Base-by-base conservation (phyloP, 2,113 vertebrate species). In the Austrofundulus limnaeus region DNA sequence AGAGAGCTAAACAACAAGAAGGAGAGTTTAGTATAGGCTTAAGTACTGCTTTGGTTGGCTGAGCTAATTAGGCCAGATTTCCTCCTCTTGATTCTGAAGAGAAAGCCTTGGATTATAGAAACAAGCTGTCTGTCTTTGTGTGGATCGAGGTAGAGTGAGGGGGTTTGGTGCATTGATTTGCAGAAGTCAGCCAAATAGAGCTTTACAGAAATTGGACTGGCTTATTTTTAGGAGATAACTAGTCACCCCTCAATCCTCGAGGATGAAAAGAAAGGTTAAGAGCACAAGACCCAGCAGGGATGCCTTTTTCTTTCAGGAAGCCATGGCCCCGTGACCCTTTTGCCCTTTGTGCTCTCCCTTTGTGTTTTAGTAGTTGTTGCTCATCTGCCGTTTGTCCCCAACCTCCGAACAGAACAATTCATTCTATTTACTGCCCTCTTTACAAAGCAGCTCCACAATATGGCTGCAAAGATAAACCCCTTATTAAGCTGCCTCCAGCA, bases 41-140 rank as follows among this genome's bases (percentile, higher is more conserved):
- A 76, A 76, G 61, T 66, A 59, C 70, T 74, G 23, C 77, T 78
- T 80, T 63, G 67, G 51, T 74, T 19, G 50, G 68, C 72, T 80
- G 61, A 85, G 76, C 82, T 85, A 83, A 88, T 89, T 87, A 87
- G 61, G 64, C 34, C 49, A 9, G 70, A 88, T 85, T 77, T 82
- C 46, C 77, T 84, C 57, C 50, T 76, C 70, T 77, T 62, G 64
- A 70, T 79, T 84, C 79, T 38, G 78, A 79, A 54, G 66, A 42
- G 52, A 84, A 87, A 70, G 77, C 83, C 48, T 61, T n/a, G 81
- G 86, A 87, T 88, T 90, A 87, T 65, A 48, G 74, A 62, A 43
- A 42, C 28, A 3, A 68, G 60, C 28, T 53, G 38, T 56, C 34
- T 62, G 17, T 59, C 31, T 62, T 54, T 34, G 45, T 25, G 59